Percentiles rank a stretch among this genome's conserved stretches.
Evolutionary conservation across 2,113 vertebrate species (phyloP).

Genomic region (Muntiacus reevesi): DNA sequence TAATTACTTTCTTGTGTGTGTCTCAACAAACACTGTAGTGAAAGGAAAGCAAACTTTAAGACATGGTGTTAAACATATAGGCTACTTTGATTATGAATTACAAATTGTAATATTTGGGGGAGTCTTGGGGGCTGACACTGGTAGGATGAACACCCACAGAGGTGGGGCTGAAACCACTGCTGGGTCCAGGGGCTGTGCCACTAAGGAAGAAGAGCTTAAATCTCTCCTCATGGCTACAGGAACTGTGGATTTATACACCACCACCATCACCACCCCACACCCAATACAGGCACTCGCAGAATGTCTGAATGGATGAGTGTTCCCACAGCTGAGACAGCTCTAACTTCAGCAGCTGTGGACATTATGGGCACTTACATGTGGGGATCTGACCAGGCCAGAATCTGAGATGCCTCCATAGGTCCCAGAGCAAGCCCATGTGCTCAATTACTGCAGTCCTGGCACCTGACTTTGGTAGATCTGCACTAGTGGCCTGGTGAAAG

Average conservation of each 20-base stretch:
- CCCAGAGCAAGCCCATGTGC: background rate
- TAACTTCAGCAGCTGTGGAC: background rate
- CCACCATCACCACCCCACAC: background rate
- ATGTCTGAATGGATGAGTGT: background rate
- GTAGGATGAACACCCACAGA: background rate
- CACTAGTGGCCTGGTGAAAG: background rate
- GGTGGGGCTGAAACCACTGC: background rate
- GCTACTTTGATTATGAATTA: background rate
- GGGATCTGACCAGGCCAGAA: background rate
- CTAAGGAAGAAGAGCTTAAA: background rate
- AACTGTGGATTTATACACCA: background rate
- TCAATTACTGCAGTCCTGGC: background rate
- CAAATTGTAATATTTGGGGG: background rate
- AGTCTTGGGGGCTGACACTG: background rate
- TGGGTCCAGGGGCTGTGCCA: background rate
- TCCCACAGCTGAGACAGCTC: background rate
- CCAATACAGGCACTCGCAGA: background rate
- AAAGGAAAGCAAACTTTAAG: background rate
- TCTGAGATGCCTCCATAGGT: background rate
- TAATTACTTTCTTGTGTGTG: background rate
- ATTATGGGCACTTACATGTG: background rate
- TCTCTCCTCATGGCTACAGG: background rate
- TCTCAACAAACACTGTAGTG: background rate
- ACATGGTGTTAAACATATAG: background rate
- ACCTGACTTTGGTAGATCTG: background rate